These are phyloP conservation scores for Indicator maculatus DNA, from an alignment of 2,113 vertebrate species.

Conservation along the genomic window DNA sequence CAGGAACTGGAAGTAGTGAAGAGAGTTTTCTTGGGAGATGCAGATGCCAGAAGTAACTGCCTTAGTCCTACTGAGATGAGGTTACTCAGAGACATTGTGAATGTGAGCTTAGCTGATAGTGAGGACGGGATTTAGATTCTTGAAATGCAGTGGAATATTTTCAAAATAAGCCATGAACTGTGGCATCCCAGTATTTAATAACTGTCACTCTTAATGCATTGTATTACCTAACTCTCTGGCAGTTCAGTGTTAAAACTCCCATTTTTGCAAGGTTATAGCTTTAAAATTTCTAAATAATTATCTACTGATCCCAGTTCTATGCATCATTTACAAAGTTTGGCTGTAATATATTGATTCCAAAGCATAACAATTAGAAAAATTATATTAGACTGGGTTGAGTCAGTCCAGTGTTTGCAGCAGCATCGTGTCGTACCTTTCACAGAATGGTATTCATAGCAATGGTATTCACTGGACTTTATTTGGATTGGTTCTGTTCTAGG, in stretches of 20 bases:
- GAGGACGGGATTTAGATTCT: background rate
- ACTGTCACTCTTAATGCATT: background rate
- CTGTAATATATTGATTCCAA: background rate
- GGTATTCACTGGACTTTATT: background rate
- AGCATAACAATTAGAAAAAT: background rate
- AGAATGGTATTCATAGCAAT: background rate
- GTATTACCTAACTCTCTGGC: background rate
- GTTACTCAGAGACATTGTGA: background rate
- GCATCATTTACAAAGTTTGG: background rate
- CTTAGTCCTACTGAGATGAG: background rate
- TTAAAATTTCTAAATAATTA: background rate
- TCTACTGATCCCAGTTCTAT: background rate
- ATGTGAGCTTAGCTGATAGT: background rate
- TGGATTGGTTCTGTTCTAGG: conserved; percentile 68
- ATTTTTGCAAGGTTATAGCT: background rate
- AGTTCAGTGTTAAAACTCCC: background rate
- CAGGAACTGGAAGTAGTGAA: background rate
- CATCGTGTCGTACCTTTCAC: background rate
- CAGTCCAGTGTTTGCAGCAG: background rate
- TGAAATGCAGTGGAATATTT: background rate
- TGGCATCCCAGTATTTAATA: background rate
- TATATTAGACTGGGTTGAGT: background rate
- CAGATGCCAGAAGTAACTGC: background rate
- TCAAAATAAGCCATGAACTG: background rate
- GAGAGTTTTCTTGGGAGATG: background rate